Evolutionary conservation across 1,140 invertebrate species (phyloP).

Genomic region (Thaumetopoea pityocampa): DNA sequence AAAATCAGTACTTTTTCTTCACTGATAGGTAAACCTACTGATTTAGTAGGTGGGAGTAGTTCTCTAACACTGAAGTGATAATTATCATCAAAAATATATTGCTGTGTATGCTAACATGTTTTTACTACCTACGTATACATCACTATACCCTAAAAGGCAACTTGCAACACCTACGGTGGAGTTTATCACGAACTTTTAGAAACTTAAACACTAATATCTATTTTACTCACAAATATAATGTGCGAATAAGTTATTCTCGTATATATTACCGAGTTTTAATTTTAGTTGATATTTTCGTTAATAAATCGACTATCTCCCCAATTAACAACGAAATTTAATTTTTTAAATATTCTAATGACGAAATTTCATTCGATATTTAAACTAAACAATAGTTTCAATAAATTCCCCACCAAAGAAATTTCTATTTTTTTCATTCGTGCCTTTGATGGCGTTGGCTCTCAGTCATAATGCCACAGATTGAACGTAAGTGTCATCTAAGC

Average conservation of each 20-base stretch:
- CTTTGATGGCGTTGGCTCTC: slow-evolving; percentile 42
- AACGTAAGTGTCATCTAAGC: slow-evolving; percentile 53
- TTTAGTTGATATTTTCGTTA: too few relatives aligned
- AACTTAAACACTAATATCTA: slow-evolving; percentile 3
- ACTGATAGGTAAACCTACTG: too few relatives aligned
- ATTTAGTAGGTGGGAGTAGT: too few relatives aligned
- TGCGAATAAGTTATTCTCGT: too few relatives aligned
- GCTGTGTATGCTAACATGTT: slow-evolving; percentile 10
- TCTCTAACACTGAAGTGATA: too few relatives aligned
- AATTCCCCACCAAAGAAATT: slow-evolving; percentile 12
- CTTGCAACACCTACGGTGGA: slow-evolving; percentile 12
- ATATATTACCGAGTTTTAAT: too few relatives aligned
- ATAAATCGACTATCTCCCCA: slow-evolving; percentile 11
- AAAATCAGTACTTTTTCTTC: too few relatives aligned
- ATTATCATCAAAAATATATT: too few relatives aligned
- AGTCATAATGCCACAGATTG: slow-evolving; percentile 63
- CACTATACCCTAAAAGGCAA: slow-evolving; percentile 16
- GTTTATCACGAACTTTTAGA: slow-evolving; percentile 13
- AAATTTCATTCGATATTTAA: too few relatives aligned
- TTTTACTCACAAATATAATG: slow-evolving; percentile 1
- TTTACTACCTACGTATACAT: too few relatives aligned
- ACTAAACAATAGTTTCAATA: slow-evolving; percentile 5
- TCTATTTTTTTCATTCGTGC: slow-evolving; percentile 24
- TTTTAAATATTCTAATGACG: neutral
- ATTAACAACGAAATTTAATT: slow-evolving; percentile 4